Conservation (phyloP, 2,113 vertebrate species). For the Leptodactylus fuscus region DNA sequence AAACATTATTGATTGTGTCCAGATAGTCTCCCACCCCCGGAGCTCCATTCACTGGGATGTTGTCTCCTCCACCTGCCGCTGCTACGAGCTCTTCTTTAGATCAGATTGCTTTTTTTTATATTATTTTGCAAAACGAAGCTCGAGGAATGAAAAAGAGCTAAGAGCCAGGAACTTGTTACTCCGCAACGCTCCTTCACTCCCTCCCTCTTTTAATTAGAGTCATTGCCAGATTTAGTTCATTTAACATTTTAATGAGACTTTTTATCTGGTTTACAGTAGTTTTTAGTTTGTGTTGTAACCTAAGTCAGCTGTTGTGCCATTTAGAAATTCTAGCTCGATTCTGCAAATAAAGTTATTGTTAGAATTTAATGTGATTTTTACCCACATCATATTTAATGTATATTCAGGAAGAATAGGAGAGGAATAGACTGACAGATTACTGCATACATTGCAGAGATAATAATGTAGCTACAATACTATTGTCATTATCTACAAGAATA, state of each 20-base stretch:
- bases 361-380: neutral
- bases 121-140: neutral
- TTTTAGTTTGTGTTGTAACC: neutral
- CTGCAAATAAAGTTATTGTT: neutral
- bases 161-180: neutral
- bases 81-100: too few relatives aligned
- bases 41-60: neutral
- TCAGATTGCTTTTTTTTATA: neutral
- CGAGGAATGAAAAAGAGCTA: neutral
- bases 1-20: constrained; percentile 20
- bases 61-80: too few relatives aligned
- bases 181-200: neutral
- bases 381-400: neutral
- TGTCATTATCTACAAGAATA: too few relatives aligned
- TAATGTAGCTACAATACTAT: too few relatives aligned
- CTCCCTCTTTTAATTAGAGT: neutral
- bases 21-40: constrained; percentile 26
- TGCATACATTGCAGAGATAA: too few relatives aligned
- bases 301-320: neutral
- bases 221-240: neutral
- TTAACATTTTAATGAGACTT: constrained; percentile 26
- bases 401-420: neutral
- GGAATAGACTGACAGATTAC: neutral
- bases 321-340: neutral
- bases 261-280: neutral